Conservation (phyloP, 1,140 invertebrate genomes). For the Theocolax elegans region DNA sequence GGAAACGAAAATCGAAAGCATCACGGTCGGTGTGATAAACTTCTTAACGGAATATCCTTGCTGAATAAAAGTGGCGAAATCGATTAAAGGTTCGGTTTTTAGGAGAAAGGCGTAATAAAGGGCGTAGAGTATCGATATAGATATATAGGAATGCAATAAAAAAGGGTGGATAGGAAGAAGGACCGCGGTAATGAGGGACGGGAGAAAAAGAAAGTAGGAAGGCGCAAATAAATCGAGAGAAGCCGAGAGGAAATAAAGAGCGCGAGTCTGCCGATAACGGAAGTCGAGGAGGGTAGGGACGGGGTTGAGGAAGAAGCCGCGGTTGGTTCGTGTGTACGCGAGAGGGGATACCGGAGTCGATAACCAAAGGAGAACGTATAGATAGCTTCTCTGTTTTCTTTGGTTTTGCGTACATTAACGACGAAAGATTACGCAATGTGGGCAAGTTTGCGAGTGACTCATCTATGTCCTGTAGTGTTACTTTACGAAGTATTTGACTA, state of each 20-base stretch:
- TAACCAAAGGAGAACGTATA: not conserved
- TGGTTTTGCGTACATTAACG: not conserved
- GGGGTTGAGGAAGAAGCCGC: not conserved
- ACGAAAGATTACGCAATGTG: not conserved
- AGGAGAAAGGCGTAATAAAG: not conserved
- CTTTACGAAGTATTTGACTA: too few relatives aligned
- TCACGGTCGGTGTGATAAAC: conserved; percentile 21
- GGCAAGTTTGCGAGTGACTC: too few relatives aligned
- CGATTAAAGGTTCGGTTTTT: conserved; percentile 10
- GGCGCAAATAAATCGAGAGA: conserved; percentile 25
- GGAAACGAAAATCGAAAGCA: not conserved
- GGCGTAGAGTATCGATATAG: not conserved
- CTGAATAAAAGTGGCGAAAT: not conserved
- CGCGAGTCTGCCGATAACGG: conserved; percentile 20
- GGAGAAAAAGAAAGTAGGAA: not conserved
- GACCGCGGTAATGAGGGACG: not conserved
- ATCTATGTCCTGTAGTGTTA: too few relatives aligned
- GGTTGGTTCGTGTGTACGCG: not conserved
- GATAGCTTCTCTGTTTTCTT: too few relatives aligned
- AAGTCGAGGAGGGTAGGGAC: conserved; percentile 10
- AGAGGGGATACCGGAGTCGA: conserved; percentile 5
- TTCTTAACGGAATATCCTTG: conserved; percentile 17
- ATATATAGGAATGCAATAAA: conserved; percentile 27
- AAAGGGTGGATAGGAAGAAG: not conserved
- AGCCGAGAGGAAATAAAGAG: conserved; percentile 25